Evolutionary conservation across 92 coral and sea anemone species (phyloP), one percentile per base, ranked within the genome.

Genomic region (Zoanthus solanderi): DNA sequence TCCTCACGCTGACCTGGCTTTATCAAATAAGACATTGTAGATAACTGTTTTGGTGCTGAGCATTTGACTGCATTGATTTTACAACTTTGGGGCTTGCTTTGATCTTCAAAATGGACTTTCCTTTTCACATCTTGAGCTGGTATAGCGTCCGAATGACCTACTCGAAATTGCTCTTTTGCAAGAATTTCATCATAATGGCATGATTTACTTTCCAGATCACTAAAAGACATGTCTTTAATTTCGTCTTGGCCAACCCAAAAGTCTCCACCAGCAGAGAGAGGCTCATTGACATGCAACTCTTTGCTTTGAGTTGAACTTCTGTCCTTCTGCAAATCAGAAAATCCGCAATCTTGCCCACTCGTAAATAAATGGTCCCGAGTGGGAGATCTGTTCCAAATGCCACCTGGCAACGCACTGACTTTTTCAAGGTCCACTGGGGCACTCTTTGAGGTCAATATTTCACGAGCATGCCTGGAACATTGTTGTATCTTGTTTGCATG

Each of bases 401-500:
- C 98, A 37, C 99, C 99, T n/a, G 98, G 98, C 7, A 94, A 87
- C 45, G 90, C 91, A 44, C 54, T 81, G 6, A 84, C 71, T 53
- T 83, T 91, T 47, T 88, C 90, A 30, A 75, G 53, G 71, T 90
- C 94, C 29, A 90, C 72, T 37, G 90, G 88, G 54, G 86, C 89
- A 79, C 94, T 83, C 84, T 96, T 94, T 15, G 99, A 97, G 71
- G 92, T 91, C 67, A 97, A 87, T 54, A 94, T 91, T 16, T 82
- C 92, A 18, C 99, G 90, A 10, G 98, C 99, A 89, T 97, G 94
- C 84, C 85, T 93, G 50, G 98, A 83, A 32, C 96, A 90, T 34
- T 87, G 85, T 67, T 91, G 89, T 48, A 96, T 95, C 84, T 94
- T 94, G 45, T 87, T 87, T 2, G 95, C 97, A 79, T 97, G 97